phyloP scores from a whole-genome alignment of 2,113 vertebrate genomes.

The Tenebrosternarchus preto region DNA sequence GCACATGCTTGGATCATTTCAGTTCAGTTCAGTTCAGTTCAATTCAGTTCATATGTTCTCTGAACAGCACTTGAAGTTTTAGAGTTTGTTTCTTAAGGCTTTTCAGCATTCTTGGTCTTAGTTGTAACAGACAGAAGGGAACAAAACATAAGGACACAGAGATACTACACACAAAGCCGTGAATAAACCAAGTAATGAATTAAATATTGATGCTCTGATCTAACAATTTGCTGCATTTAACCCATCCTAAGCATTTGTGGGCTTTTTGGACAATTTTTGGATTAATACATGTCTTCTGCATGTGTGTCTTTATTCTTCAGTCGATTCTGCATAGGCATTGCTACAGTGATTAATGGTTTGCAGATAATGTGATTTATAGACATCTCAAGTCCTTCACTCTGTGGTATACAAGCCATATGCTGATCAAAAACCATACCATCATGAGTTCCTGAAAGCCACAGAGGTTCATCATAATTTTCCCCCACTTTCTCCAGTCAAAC shows the following conservation, averaged over 20 bases:
- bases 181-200: too few relatives aligned
- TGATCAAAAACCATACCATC: neutral
- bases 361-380: neutral
- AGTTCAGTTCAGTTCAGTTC: neutral
- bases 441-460: neutral
- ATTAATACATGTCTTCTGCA: neutral
- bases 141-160: neutral
- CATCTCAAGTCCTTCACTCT: neutral
- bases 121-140: too few relatives aligned
- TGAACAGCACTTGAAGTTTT: slow-evolving; percentile 9
- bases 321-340: neutral
- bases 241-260: neutral
- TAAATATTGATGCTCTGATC: too few relatives aligned
- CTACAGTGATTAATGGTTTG: neutral
- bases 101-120: neutral
- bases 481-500: neutral
- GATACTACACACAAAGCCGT: too few relatives aligned
- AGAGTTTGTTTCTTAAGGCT: neutral
- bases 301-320: neutral
- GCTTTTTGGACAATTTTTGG: neutral
- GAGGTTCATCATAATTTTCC: too few relatives aligned
- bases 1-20: slow-evolving; percentile 8
- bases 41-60: slow-evolving; percentile 3
- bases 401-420: neutral
- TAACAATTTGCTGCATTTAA: neutral